Percentiles rank a stretch among this genome's conserved stretches.
phyloP scores from a whole-genome alignment of 2,888 invertebrate species.

The Arctia plantaginis region DNA sequence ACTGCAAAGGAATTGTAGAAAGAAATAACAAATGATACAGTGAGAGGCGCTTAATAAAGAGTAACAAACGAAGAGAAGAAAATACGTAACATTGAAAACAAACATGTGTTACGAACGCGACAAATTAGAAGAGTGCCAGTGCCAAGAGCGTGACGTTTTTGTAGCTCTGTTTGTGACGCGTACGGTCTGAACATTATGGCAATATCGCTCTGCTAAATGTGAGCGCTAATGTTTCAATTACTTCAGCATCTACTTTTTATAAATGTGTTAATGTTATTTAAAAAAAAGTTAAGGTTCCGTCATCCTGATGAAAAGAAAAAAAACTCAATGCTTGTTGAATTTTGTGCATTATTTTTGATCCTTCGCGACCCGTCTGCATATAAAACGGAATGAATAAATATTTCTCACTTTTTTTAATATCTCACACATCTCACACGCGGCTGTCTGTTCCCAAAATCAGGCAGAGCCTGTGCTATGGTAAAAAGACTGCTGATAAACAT shows the following conservation, averaged over 20 bases:
- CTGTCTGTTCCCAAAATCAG: too few species aligned
- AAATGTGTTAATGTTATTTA: too few species aligned
- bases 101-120: slow-evolving; percentile 58
- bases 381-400: background rate
- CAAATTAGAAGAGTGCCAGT: slow-evolving; percentile 36
- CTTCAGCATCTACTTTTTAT: background rate
- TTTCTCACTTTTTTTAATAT: too few species aligned
- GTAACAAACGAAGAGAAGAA: slow-evolving; percentile 47
- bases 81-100: slow-evolving; percentile 52
- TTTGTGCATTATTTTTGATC: background rate
- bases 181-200: background rate
- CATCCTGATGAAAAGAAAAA: background rate
- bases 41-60: slow-evolving; percentile 46
- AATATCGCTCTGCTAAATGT: background rate
- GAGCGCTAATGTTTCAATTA: background rate
- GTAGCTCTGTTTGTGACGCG: background rate
- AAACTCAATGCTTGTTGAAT: background rate
- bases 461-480: too few species aligned
- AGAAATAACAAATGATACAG: slow-evolving; percentile 40
- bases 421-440: too few species aligned
- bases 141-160: background rate
- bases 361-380: background rate
- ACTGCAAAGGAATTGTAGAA: slow-evolving; percentile 28
- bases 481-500: too few species aligned
- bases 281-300: too few species aligned